phyloP scores from a whole-genome alignment of 2,888 invertebrate species.

The Drosophila prostipennis region DNA sequence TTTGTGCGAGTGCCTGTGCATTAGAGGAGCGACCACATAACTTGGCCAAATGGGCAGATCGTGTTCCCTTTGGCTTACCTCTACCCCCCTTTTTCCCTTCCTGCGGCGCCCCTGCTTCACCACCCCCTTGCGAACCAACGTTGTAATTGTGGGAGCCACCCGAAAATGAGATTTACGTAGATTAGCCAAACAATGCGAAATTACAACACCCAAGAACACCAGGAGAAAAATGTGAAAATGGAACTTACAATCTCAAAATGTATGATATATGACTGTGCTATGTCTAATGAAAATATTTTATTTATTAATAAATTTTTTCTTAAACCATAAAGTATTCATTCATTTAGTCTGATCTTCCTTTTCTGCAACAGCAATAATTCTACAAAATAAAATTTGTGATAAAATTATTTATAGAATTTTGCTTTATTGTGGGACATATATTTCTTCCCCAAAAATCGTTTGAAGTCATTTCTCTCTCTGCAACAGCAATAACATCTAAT shows the following conservation, averaged over 20 bases:
- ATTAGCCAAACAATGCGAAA: constrained; percentile 78
- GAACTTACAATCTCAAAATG: not conserved
- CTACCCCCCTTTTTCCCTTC: not conserved
- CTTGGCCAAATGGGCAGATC: constrained; percentile 73
- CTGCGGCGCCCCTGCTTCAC: not conserved
- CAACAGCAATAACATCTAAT: constrained; percentile 41
- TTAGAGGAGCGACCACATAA: constrained; percentile 74
- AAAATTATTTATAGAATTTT: too few species aligned
- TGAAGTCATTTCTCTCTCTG: constrained; percentile 4
- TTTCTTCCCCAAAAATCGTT: not conserved
- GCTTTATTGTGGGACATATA: too few species aligned
- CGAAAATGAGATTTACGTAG: constrained; percentile 73
- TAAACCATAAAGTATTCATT: too few species aligned
- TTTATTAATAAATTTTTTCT: too few species aligned
- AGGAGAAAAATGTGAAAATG: constrained; percentile 6
- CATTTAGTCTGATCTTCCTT: too few species aligned
- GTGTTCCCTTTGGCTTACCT: constrained; percentile 43
- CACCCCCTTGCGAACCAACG: constrained; percentile 12
- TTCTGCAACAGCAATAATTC: too few species aligned
- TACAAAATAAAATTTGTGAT: too few species aligned
- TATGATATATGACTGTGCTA: too few species aligned
- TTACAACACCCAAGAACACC: constrained; percentile 55
- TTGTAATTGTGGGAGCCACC: constrained; percentile 75
- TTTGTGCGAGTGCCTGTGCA: constrained; percentile 45
- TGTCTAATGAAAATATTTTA: too few species aligned